A percentile compares a stretch with the other conserved stretches of the same genome.
Evolutionary conservation across 2,797 vertebrate genomes (phyloP).

Genomic region (Enteromius argenteus): DNA sequence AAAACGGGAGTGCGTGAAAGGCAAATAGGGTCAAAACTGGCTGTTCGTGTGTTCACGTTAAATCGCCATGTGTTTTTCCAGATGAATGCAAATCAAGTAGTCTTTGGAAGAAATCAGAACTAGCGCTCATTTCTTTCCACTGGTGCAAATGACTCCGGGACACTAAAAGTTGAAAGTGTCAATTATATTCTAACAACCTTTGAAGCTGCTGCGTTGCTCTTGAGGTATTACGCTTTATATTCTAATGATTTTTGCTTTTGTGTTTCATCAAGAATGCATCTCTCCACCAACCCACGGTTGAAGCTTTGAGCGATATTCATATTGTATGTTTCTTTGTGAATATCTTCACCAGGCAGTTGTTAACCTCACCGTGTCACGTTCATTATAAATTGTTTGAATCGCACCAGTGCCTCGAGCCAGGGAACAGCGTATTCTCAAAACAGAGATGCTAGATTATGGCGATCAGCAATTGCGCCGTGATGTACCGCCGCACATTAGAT

Average conservation of each 20-base stretch:
- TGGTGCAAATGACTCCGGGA: conserved; percentile 63
- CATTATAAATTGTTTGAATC: conserved; percentile 50
- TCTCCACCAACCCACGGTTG: conserved; percentile 53
- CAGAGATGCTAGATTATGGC: conserved; percentile 22
- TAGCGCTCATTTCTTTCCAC: conserved; percentile 45
- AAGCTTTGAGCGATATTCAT: conserved; percentile 59
- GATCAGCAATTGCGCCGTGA: conserved; percentile 47
- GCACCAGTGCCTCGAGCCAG: conserved; percentile 36
- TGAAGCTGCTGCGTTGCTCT: conserved; percentile 60
- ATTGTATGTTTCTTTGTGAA: conserved; percentile 64
- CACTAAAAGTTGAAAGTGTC: conserved; percentile 62
- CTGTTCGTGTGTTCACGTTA: not conserved
- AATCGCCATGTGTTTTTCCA: conserved; percentile 14
- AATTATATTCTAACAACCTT: conserved; percentile 64
- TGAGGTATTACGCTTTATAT: conserved; percentile 60
- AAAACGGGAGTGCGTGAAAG: conserved; percentile 16
- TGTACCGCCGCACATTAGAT: conserved; percentile 47
- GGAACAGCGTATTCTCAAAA: conserved; percentile 23
- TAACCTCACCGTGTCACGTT: conserved; percentile 52
- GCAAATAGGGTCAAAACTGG: conserved; percentile 41
- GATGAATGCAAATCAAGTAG: conserved; percentile 43
- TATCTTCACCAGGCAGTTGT: conserved; percentile 48
- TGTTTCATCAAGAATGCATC: conserved; percentile 56
- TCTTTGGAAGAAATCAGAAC: conserved; percentile 36
- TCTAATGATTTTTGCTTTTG: conserved; percentile 60